phyloP scores from a whole-genome alignment of 2,113 vertebrate species.

The human region GRCh38 chr4:146655501-146656000 shows the following conservation, averaged over 20 bases:
- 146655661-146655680: not conserved
- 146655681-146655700: not conserved
- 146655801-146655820: not conserved
- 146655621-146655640: not conserved
- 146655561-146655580: not conserved
- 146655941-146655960: not conserved
- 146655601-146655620: not conserved
- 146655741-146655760: not conserved
- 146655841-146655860: not conserved
- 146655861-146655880: not conserved
- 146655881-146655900: not conserved
- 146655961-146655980: not conserved
- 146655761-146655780: not conserved
- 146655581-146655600: not conserved
- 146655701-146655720: not conserved
- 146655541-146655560: accelerated
- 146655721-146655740: not conserved
- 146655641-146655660: not conserved
- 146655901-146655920: not conserved
- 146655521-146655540: not conserved
- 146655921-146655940: not conserved
- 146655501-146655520: accelerated
- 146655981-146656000: not conserved
- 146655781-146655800: not conserved
- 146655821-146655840: not conserved